These are phyloP conservation scores for Crotalus horridus DNA, from an alignment of 2,113 vertebrate species.

Conservation along the genomic window DNA sequence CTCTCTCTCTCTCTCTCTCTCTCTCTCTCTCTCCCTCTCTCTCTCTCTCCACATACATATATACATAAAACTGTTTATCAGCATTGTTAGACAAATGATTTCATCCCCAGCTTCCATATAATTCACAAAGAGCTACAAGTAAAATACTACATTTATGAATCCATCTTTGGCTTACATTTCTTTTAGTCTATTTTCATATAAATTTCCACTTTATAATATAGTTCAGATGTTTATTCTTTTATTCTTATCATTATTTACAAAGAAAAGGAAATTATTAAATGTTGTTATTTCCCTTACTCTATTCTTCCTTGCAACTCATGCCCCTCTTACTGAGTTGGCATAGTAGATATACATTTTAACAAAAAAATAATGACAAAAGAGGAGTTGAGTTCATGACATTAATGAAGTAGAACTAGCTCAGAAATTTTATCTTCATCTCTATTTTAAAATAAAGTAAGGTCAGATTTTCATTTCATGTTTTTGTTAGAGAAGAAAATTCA, in stretches of 20 bases:
- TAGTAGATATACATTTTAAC: neutral
- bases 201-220: conserved; percentile 24
- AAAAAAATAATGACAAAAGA: neutral
- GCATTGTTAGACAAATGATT: neutral
- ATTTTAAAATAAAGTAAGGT: neutral
- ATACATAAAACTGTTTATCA: neutral
- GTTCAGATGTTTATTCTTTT: conserved; percentile 25
- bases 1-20: neutral
- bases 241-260: conserved; percentile 18
- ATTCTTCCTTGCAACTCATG: neutral
- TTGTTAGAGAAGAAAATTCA: neutral
- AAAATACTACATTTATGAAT: neutral
- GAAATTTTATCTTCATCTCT: neutral
- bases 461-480: neutral
- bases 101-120: neutral
- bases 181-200: conserved; percentile 2
- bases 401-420: neutral
- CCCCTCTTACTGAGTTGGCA: neutral
- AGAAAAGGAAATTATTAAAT: neutral
- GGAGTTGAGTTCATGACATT: neutral
- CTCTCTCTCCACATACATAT: no score
- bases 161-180: neutral
- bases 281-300: neutral
- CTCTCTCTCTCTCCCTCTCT: no score
- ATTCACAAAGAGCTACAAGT: neutral